Base-by-base conservation (phyloP, 2,113 vertebrate species). In the Pachycephala philippinensis region DNA sequence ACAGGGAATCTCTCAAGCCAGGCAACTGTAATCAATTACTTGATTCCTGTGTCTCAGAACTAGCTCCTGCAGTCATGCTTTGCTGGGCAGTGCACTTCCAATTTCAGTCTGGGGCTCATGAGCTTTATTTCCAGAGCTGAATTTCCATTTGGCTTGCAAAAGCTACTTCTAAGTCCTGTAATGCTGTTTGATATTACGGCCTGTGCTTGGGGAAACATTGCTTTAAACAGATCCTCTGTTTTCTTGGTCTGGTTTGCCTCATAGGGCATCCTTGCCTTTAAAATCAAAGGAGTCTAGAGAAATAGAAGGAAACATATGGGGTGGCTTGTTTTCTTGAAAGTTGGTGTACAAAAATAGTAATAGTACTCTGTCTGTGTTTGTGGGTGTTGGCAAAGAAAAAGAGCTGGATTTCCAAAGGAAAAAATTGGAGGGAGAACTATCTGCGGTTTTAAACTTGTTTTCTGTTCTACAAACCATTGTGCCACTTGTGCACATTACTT, bases 401-500 rank as follows among this genome's bases (percentile, higher is more conserved):
- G 76, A 87, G 52, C 17, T 82, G 40, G 16, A 50, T 93, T 93
- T 89, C 70, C 40, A 83, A 85, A 93, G 69, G 68, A 5, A 52
- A 54, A 83, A 56, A 42, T 1, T 20, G 5, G 50, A 87, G 61
- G 49, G 66, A 85, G 71, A 77, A 6, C 53, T 89, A 0, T 40
- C 23, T 87, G 89, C 74, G 91, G 81, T 69, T 93, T 95, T 54
- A 72, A 91, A 83, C 61, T 90, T 94, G 79, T 53, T 94, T 96
- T 84, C 81, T 94, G 22, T 87, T 79, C 81, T 79, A 19, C 87
- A 83, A 93, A 53, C 68, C 57, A 7, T 87, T 85, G 66, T 96
- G 91, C 61, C 37, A 30, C 81, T 94, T 61, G 57, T 89, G 42
- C 5, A 8, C 45, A 7, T 96, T 75, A 76, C 61, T 95, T 82